Evolutionary conservation across 1,140 invertebrate species (phyloP).

Genomic region (Cryptotermes secundus): DNA sequence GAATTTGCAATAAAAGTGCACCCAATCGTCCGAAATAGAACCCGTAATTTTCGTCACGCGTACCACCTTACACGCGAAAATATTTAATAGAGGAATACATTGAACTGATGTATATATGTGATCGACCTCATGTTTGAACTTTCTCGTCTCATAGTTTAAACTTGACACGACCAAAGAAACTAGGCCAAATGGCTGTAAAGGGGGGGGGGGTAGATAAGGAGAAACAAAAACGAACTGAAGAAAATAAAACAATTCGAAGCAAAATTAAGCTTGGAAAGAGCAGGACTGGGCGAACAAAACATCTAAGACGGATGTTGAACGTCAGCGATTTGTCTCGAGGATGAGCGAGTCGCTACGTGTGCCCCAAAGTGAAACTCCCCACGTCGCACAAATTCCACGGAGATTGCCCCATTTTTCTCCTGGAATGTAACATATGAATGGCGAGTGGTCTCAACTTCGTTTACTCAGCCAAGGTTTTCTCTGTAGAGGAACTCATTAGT

Average conservation of each 20-base stretch:
- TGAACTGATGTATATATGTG: too few relatives aligned
- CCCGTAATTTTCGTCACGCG: too few relatives aligned
- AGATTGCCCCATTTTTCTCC: conserved; percentile 10
- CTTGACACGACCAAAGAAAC: background rate
- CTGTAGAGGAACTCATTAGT: background rate
- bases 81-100: too few relatives aligned
- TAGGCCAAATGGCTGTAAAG: background rate
- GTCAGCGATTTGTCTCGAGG: background rate
- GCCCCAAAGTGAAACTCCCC: background rate
- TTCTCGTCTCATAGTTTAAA: too few relatives aligned
- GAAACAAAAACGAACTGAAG: background rate
- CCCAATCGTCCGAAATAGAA: too few relatives aligned
- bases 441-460: background rate
- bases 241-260: background rate
- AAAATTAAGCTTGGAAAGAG: background rate
- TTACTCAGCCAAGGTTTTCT: background rate
- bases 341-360: background rate
- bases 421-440: background rate
- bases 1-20: too few relatives aligned
- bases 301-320: conserved; percentile 3
- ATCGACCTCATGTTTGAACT: too few relatives aligned
- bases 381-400: background rate
- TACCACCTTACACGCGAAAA: too few relatives aligned
- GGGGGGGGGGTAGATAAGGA: background rate
- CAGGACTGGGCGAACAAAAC: background rate